Percentiles rank a stretch among this genome's conserved stretches.
These are phyloP conservation scores for Tipula helvola DNA, from an alignment of 2,888 invertebrate species.

Conservation along the genomic window DNA sequence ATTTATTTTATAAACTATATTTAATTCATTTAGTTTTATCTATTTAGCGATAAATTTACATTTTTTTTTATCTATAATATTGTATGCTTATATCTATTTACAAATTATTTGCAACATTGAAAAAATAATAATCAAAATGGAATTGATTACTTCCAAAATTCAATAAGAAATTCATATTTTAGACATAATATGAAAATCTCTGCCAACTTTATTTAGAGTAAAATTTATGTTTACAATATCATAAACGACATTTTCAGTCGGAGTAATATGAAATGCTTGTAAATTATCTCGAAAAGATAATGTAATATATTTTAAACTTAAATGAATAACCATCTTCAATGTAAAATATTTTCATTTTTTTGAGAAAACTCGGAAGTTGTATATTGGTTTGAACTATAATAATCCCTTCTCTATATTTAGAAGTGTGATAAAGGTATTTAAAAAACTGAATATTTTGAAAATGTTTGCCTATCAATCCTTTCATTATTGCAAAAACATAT, in stretches of 20 bases:
- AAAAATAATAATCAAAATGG: too few relatives aligned
- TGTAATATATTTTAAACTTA: background rate
- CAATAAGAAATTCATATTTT: background rate
- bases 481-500: too few relatives aligned
- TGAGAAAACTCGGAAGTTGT: background rate
- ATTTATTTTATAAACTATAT: too few relatives aligned
- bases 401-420: background rate
- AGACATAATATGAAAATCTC: background rate
- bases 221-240: background rate
- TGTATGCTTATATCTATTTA: too few relatives aligned
- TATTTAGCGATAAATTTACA: too few relatives aligned
- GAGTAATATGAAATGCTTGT: background rate
- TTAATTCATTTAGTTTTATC: too few relatives aligned
- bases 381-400: background rate
- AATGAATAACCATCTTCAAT: background rate
- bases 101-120: too few relatives aligned
- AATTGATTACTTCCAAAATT: too few relatives aligned
- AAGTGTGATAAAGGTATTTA: too few relatives aligned
- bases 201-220: background rate
- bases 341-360: background rate
- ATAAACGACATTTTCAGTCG: background rate
- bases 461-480: too few relatives aligned
- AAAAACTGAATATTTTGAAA: too few relatives aligned
- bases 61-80: too few relatives aligned
- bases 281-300: background rate